These are phyloP conservation scores for Chloroclystis v-ata DNA, from an alignment of 2,888 invertebrate genomes.

Conservation along the genomic window DNA sequence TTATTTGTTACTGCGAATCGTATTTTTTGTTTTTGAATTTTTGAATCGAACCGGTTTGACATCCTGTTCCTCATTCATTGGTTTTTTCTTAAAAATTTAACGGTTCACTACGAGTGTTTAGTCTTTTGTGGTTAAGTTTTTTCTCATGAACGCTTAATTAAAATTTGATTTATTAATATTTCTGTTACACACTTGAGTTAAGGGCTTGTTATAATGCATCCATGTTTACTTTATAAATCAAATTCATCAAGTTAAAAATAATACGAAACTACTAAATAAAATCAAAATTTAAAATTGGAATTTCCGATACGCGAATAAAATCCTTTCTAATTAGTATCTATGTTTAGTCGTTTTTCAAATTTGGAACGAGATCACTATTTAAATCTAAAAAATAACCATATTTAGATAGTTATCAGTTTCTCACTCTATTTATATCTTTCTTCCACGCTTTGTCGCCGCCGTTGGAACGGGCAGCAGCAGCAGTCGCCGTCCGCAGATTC, in stretches of 20 bases:
- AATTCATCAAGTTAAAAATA: no score
- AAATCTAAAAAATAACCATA: no score
- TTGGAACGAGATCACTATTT: not conserved
- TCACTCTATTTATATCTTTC: constrained; percentile 38
- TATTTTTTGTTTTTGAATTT: constrained; percentile 63
- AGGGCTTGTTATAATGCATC: constrained; percentile 46
- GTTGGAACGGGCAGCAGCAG: constrained; percentile 61
- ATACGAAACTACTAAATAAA: no score
- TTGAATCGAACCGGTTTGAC: constrained; percentile 67
- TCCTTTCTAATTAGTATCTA: no score
- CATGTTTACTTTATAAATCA: not conserved
- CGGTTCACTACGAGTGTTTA: constrained; percentile 64
- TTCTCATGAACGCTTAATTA: constrained; percentile 66
- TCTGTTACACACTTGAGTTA: constrained; percentile 44
- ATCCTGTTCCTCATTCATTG: constrained; percentile 64
- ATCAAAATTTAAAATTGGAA: no score
- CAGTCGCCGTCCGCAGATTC: constrained; percentile 76
- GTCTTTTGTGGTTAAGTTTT: constrained; percentile 69
- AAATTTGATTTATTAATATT: constrained; percentile 73
- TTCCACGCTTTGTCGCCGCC: constrained; percentile 49
- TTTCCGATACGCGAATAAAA: no score
- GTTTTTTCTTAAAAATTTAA: constrained; percentile 69
- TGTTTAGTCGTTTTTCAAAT: not conserved
- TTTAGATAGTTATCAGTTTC: not conserved
- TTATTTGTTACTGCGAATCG: constrained; percentile 72